Evolutionary conservation across 2,888 invertebrate genomes (phyloP), one percentile per base, ranked within the genome.

Genomic region (Caenorhabditis sp.): DNA sequence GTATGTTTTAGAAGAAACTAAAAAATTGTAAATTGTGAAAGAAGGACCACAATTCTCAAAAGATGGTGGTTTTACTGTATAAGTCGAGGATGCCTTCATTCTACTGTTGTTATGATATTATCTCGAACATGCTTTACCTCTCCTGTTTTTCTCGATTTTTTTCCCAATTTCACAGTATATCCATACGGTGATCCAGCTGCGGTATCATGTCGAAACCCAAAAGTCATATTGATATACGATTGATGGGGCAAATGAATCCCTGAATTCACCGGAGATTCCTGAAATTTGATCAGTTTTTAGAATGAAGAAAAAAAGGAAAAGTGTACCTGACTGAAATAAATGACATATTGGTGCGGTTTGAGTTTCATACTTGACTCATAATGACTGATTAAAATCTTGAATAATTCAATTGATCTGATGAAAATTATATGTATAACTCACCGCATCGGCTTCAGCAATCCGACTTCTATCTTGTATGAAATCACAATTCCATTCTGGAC

Each of bases 401-500:
- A 24, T 50, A 17, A 43, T 12, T 12, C n/a, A n/a, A 27, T 53
- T 31, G 24, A 19, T 49, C n/a, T 36, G 10, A 66, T 23, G 3
- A 2, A 12, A 36, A 8, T 17, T 51, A 17, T 58, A 26, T 23
- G 53, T 21, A 17, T 36, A 21, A n/a, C 55, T 19, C 19, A 76
- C 72, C 27, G 78, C 78, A 61, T 72, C 73, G 0, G 81, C 80
- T 49, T 76, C 74, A 1, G 24, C n/a, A 8, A 57, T 51, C 31
- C 74, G 63, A 1, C 43, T 58, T 10, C 74, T 60, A 57, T 78
- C 79, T 21, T 66, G 58, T 8, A 77, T 77, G 58, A 84, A 74
- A 31, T 75, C 72, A 64, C 86, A 86, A 50, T 86, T 83, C 86
- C 86, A 86, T 55, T 86, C 86, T 21, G 84, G 81, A 74, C 86